Conservation (phyloP, 2,888 invertebrate genomes). For the Drosophila subsilvestris region DNA sequence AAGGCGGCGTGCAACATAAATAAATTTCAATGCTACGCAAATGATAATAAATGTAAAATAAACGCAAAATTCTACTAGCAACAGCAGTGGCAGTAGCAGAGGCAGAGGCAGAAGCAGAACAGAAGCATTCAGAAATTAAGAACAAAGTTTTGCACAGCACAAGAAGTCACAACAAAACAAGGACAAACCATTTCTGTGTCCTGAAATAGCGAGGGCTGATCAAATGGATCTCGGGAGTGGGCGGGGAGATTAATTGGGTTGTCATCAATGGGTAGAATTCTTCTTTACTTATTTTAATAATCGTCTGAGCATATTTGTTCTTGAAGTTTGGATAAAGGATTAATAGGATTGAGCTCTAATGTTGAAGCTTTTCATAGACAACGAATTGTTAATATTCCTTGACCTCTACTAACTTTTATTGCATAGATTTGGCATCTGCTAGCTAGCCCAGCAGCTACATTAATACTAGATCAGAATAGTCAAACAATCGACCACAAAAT, state of each 20-base stretch:
- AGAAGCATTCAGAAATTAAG: constrained; percentile 65
- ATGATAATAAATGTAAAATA: constrained; percentile 80
- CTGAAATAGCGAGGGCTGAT: constrained; percentile 41
- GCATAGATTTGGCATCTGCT: not conserved
- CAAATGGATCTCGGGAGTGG: not conserved
- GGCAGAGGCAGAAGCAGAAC: not conserved
- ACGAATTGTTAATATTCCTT: too few relatives aligned
- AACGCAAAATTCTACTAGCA: constrained; percentile 63
- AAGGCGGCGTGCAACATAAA: constrained; percentile 52
- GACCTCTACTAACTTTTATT: not conserved
- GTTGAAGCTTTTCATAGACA: not conserved
- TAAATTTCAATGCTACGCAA: constrained; percentile 76
- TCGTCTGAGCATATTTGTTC: not conserved
- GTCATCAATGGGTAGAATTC: too few relatives aligned
- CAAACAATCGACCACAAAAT: constrained; percentile 24
- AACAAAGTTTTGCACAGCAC: constrained; percentile 70
- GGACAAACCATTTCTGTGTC: constrained; percentile 59
- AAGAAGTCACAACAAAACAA: constrained; percentile 80
- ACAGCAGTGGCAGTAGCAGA: constrained; percentile 1
- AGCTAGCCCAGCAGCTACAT: not conserved
- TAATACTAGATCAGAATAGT: not conserved
- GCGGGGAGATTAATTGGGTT: not conserved
- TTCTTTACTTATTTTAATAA: not conserved
- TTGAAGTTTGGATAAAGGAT: too few relatives aligned
- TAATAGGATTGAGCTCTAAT: not conserved